Evolutionary conservation across 1,140 invertebrate genomes (phyloP).

Genomic region (Polypedilum pembai): DNA sequence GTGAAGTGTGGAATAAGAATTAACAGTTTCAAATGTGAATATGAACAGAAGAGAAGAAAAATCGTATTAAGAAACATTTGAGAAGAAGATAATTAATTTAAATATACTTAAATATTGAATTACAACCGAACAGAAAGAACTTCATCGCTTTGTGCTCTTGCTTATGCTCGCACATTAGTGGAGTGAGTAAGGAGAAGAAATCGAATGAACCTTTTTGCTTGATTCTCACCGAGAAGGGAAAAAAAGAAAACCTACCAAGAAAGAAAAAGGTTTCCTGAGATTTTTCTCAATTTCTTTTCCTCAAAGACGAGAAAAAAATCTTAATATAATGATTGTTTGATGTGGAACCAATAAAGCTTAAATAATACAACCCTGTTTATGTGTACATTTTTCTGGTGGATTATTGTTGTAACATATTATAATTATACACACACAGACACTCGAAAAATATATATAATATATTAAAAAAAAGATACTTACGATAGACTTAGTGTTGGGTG

Average conservation of each 20-base stretch:
- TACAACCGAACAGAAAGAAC: background rate
- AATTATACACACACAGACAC: no score
- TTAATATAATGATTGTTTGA: background rate
- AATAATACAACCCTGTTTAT: background rate
- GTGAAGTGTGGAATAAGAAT: background rate
- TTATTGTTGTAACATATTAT: no score
- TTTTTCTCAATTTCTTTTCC: background rate
- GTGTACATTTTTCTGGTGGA: no score
- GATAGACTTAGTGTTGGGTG: no score
- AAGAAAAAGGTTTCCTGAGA: background rate
- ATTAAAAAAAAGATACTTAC: no score
- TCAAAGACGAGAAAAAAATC: background rate
- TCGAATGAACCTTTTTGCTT: background rate
- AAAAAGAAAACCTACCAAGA: background rate
- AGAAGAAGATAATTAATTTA: slow-evolving; percentile 19
- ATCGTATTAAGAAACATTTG: slow-evolving; percentile 12
- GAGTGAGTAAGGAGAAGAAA: background rate
- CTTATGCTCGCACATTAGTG: background rate
- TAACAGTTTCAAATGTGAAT: background rate
- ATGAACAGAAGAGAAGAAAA: background rate
- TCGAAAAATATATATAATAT: no score
- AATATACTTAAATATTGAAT: slow-evolving; percentile 20
- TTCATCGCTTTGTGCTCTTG: background rate
- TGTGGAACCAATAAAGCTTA: background rate
- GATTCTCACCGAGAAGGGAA: no score